Percentiles rank a stretch among this genome's conserved stretches.
These are phyloP conservation scores for Pasiphila rectangulata DNA, from an alignment of 2,888 invertebrate species.

Conservation along the genomic window DNA sequence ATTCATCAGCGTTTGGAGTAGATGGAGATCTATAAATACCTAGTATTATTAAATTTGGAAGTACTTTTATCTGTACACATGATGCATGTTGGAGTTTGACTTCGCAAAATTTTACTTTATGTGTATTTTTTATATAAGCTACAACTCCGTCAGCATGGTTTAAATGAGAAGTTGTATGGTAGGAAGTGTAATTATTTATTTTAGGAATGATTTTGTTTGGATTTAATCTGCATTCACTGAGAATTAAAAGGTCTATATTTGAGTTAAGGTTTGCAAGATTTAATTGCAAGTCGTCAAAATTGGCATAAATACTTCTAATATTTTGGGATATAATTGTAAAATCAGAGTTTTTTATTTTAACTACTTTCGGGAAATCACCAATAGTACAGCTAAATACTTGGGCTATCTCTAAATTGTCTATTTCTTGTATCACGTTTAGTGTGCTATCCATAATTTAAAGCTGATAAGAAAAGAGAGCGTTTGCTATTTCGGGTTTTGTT, in stretches of 20 bases:
- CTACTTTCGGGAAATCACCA: not conserved
- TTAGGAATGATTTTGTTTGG: not conserved
- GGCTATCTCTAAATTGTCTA: too few relatives aligned
- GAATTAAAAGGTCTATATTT: not conserved
- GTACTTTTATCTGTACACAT: not conserved
- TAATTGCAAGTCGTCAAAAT: not conserved
- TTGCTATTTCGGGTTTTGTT: not conserved
- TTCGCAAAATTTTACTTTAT: not conserved
- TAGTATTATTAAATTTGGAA: not conserved
- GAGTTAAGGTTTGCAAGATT: not conserved
- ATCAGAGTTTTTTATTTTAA: not conserved
- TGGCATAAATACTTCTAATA: not conserved
- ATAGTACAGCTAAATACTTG: not conserved
- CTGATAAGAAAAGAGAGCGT: not conserved
- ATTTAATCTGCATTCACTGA: not conserved
- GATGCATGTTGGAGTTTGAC: not conserved
- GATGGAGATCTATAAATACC: not conserved
- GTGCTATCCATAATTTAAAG: not conserved
- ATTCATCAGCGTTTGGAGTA: not conserved
- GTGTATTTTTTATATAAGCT: not conserved
- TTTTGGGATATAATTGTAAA: not conserved
- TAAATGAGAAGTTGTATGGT: constrained; percentile 58
- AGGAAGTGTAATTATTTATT: constrained; percentile 56
- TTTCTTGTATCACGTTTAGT: not conserved
- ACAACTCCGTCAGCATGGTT: constrained; percentile 36